Evolutionary conservation across 2,888 invertebrate genomes (phyloP), one percentile per base, ranked within the genome.

Genomic region (Hipparchia sbordonii): DNA sequence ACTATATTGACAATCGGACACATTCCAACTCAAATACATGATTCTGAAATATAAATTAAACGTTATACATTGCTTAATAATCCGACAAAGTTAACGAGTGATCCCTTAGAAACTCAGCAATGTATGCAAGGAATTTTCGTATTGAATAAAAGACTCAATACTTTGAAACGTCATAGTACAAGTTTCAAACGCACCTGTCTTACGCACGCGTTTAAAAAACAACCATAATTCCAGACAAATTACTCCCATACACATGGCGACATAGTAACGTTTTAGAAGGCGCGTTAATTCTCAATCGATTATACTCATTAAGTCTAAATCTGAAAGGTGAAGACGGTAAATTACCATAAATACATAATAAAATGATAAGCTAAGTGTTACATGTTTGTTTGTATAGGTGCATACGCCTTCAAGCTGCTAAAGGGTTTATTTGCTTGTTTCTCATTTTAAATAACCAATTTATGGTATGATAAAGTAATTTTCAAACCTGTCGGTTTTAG

Each of bases 191-290:
- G 72, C 80, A 80, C 77, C 80, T 77, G 77, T 72, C 80, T 52
- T 73, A 72, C 76, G 81, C 80, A 74, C 82, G 81, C 79, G 80
- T 80, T 82, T 82, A 82, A 82, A 79, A 82, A 82, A 82, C 81
- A 80, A 80, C 83, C 80, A 81, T 85, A 85, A 86, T 85, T 84
- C 79, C 77, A 72, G 70, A 82, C 81, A 82, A 84, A 83, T 83
- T 84, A 79, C 79, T 78, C 77, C 73, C 74, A 68, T 73, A 74
- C 71, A 67, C 67, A 72, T 72, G 76, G 76, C 76, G 68, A 72
- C 76, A 69, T 52, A 68, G 60, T 74, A 72, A 72, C 65, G 74
- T 73, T 77, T 77, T 77, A 76, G 75, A 72, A 74, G 77, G 74
- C 73, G 75, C 76, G 77, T 79, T 78, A 78, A 77, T 80, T 78